phyloP scores from a whole-genome alignment of 1,140 invertebrate genomes.

The Hermetia illucens region DNA sequence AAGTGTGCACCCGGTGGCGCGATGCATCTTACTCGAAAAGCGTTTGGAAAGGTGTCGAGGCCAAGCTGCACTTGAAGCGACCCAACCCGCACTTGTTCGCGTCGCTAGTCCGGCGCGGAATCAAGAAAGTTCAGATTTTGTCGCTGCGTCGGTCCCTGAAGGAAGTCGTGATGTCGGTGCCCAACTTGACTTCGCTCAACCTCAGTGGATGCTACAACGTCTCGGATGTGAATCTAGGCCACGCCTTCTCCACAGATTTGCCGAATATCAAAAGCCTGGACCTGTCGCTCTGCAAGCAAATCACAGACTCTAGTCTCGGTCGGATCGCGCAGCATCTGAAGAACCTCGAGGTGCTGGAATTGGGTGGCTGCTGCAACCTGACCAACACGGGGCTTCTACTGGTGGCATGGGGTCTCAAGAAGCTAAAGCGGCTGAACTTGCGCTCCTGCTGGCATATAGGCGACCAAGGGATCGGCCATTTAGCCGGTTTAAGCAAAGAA shows the following conservation, averaged over 20 bases:
- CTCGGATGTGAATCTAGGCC: constrained; percentile 62
- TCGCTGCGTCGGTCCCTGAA: constrained; percentile 69
- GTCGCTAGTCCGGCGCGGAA: constrained; percentile 73
- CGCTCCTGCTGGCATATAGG: constrained; percentile 85
- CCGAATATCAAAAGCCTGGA: constrained; percentile 65
- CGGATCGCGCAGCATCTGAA: constrained; percentile 73
- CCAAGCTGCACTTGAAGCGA: constrained; percentile 72
- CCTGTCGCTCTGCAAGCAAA: constrained; percentile 86
- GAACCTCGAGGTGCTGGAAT: constrained; percentile 73
- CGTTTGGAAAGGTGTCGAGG: constrained; percentile 86
- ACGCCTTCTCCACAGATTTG: constrained; percentile 61
- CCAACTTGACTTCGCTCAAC: constrained; percentile 74
- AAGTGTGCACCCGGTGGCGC: constrained; percentile 78
- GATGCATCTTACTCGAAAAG: constrained; percentile 83
- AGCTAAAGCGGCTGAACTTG: constrained; percentile 68
- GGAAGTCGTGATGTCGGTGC: constrained; percentile 74
- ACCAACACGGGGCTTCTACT: constrained; percentile 73
- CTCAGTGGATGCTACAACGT: constrained; percentile 88
- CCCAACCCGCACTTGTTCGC: constrained; percentile 71
- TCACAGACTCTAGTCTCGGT: constrained; percentile 71
- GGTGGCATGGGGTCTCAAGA: constrained; percentile 74
- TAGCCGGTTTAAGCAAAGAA: constrained; percentile 58
- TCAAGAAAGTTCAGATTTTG: constrained; percentile 76
- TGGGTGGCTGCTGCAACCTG: constrained; percentile 83
- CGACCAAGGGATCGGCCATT: constrained; percentile 73